These are phyloP conservation scores for Jacana jacana DNA, from an alignment of 2,113 vertebrate species.

Conservation along the genomic window DNA sequence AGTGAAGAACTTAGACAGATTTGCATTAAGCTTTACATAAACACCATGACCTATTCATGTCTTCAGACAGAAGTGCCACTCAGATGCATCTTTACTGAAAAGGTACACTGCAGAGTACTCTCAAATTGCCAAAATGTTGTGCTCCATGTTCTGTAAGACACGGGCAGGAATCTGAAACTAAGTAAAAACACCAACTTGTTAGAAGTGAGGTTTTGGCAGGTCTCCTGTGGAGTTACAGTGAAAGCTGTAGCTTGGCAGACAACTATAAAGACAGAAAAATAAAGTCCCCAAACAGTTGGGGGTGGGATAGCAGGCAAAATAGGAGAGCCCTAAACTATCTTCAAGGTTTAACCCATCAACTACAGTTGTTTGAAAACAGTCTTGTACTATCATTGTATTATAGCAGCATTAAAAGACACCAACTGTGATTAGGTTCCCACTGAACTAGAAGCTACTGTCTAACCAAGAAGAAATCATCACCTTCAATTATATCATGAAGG, in stretches of 20 bases:
- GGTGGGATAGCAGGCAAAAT: neutral
- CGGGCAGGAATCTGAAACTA: neutral
- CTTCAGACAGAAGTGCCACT: neutral
- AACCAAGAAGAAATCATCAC: neutral
- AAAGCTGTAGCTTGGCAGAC: slow-evolving; percentile 2
- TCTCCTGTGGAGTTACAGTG: slow-evolving; percentile 29
- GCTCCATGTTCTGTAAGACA: neutral
- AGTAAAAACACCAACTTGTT: slow-evolving; percentile 1
- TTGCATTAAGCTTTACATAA: slow-evolving; percentile 8
- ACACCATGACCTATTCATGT: slow-evolving; percentile 2
- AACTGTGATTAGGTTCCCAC: neutral
- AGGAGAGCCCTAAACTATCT: neutral
- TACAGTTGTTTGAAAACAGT: neutral
- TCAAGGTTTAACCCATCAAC: slow-evolving; percentile 5
- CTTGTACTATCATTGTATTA: neutral
- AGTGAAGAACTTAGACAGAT: neutral
- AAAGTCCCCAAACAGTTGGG: neutral
- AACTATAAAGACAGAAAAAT: slow-evolving; percentile 5
- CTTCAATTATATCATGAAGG: neutral
- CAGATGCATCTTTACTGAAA: neutral
- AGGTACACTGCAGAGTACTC: neutral
- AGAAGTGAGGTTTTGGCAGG: slow-evolving; percentile 18
- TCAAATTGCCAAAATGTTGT: neutral
- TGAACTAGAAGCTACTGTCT: neutral
- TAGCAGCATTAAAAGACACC: neutral